Conservation (phyloP, 92 coral and sea anemone species). For the Anthopleura xanthogrammica region DNA sequence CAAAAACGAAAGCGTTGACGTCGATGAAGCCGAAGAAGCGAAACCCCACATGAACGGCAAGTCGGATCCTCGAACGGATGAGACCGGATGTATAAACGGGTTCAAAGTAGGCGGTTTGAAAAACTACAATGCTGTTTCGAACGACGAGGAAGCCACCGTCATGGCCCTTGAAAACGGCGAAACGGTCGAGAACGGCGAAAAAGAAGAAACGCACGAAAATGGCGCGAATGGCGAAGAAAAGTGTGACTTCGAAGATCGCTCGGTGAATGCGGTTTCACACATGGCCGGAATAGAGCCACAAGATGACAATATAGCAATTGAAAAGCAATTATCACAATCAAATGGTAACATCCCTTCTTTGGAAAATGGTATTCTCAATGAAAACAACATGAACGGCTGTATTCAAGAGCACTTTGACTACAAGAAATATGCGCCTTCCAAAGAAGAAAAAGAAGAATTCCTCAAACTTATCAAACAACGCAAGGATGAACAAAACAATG, state of each 20-base stretch:
- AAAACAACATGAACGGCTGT: constrained; percentile 37
- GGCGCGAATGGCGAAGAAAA: constrained; percentile 40
- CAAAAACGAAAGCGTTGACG: constrained; percentile 43
- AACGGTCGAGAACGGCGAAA: constrained; percentile 39
- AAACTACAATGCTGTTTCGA: constrained; percentile 53
- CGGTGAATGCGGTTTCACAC: constrained; percentile 59
- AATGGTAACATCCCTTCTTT: constrained; percentile 66
- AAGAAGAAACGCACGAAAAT: constrained; percentile 29
- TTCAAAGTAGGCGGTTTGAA: constrained; percentile 84
- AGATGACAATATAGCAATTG: constrained; percentile 77
- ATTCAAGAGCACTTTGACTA: constrained; percentile 76
- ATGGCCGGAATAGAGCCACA: constrained; percentile 61
- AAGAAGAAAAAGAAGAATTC: constrained; percentile 72
- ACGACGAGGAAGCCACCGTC: constrained; percentile 47
- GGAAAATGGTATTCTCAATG: constrained; percentile 43
- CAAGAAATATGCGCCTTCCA: constrained; percentile 76
- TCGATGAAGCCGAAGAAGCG: constrained; percentile 41
- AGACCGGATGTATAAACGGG: constrained; percentile 93
- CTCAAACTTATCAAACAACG: constrained; percentile 74
- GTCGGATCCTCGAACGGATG: constrained; percentile 52
- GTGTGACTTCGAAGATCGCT: constrained; percentile 39
- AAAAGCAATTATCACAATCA: constrained; percentile 79
- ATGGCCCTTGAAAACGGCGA: constrained; percentile 40
- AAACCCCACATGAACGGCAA: constrained; percentile 39
- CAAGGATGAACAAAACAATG: constrained; percentile 47